Conservation (phyloP, 2,113 vertebrate genomes). For the Pachycephala philippinensis region DNA sequence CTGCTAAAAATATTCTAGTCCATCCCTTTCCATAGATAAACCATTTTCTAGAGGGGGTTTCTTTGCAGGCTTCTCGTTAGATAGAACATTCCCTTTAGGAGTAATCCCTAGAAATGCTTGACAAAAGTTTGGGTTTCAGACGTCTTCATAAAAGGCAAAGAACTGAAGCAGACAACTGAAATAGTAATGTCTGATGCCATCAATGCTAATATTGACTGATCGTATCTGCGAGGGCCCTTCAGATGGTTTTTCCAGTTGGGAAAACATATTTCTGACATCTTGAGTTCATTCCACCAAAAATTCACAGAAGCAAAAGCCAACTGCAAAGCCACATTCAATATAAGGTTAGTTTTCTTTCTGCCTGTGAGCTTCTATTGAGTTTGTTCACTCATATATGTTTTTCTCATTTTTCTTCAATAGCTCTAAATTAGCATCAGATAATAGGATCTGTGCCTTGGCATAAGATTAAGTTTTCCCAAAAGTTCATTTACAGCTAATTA, state of each 20-base stretch:
- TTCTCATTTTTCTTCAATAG: not conserved
- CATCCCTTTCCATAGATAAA: not conserved
- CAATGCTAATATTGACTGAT: not conserved
- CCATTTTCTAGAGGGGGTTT: not conserved
- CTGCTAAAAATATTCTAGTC: not conserved
- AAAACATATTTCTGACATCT: not conserved
- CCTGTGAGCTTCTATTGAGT: not conserved
- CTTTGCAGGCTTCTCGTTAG: not conserved
- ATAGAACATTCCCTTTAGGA: not conserved
- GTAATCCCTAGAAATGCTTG: not conserved
- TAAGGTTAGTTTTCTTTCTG: not conserved
- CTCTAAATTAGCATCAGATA: slow-evolving; percentile 40
- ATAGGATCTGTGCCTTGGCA: slow-evolving; percentile 17
- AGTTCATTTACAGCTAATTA: slow-evolving; percentile 38
- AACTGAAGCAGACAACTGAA: not conserved
- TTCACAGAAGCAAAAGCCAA: not conserved
- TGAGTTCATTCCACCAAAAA: slow-evolving; percentile 18
- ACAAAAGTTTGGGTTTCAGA: not conserved
- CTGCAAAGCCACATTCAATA: not conserved
- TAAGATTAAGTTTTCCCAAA: slow-evolving; percentile 39
- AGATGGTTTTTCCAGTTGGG: not conserved
- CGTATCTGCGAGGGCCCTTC: not conserved
- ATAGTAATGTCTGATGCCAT: not conserved
- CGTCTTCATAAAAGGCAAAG: not conserved
- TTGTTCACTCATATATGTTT: not conserved